phyloP scores from a whole-genome alignment of 2,888 invertebrate genomes.

The Rapana venosa region DNA sequence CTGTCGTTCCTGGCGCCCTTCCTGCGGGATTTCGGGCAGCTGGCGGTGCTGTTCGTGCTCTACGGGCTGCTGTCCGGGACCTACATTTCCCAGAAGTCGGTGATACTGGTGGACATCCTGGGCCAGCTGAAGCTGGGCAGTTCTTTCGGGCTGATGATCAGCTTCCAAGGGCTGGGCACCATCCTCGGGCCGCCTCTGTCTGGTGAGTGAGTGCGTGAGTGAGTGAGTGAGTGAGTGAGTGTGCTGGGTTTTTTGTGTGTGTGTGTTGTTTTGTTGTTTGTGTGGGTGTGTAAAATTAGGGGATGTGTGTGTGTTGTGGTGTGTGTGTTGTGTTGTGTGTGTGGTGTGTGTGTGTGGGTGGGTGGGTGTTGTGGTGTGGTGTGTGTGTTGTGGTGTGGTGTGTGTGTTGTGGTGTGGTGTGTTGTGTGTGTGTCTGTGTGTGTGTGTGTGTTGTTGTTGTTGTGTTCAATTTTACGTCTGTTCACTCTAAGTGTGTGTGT shows the following conservation, averaged over 20 bases:
- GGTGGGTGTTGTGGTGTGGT: not conserved
- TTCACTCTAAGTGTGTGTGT: not conserved
- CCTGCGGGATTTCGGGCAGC: conserved; percentile 51
- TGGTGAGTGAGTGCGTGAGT: conserved; percentile 54
- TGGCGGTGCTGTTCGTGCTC: conserved; percentile 56
- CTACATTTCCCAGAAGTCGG: conserved; percentile 70
- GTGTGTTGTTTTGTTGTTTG: not conserved
- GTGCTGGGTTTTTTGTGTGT: not conserved
- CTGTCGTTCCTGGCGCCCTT: conserved; percentile 61
- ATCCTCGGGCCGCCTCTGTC: conserved; percentile 68
- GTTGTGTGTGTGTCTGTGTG: not conserved
- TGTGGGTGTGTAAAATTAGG: too few relatives aligned
- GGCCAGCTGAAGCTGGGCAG: conserved; percentile 65
- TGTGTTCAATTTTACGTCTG: not conserved
- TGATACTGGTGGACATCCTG: conserved; percentile 67
- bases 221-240: not conserved
- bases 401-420: not conserved
- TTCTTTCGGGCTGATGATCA: conserved; percentile 66
- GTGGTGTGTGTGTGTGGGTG: not conserved
- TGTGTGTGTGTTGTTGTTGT: not conserved
- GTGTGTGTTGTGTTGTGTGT: not conserved
- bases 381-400: conserved; percentile 9
- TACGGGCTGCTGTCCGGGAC: conserved; percentile 67
- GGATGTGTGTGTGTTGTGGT: conserved; percentile 23
- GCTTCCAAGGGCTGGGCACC: conserved; percentile 68